Evolutionary conservation across 2,888 invertebrate genomes (phyloP).

Genomic region (Anthrax anthrax): DNA sequence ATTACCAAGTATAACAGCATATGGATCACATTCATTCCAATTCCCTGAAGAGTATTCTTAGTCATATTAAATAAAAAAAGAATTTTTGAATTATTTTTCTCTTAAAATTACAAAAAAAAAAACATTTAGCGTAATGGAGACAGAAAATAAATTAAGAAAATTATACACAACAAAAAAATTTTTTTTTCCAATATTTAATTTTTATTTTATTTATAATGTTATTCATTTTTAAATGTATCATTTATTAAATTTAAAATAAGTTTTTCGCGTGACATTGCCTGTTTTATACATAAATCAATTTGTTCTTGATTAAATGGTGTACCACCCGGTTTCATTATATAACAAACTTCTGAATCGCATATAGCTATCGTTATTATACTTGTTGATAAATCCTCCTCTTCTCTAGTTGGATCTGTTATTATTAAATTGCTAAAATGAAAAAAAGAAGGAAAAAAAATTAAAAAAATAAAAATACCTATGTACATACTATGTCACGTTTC

Average conservation of each 20-base stretch:
- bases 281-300: constrained; percentile 43
- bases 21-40: constrained; percentile 72
- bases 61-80: too few relatives aligned
- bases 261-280: constrained; percentile 43
- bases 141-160: neutral
- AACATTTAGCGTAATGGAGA: too few relatives aligned
- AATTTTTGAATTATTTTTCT: constrained; percentile 4
- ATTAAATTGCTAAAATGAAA: constrained; percentile 44
- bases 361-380: constrained; percentile 51
- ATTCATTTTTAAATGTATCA: constrained; percentile 10
- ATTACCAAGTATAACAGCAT: constrained; percentile 71
- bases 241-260: constrained; percentile 28
- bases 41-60: constrained; percentile 70
- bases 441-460: constrained; percentile 5
- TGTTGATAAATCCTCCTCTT: constrained; percentile 61
- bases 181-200: neutral
- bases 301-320: constrained; percentile 42
- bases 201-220: neutral
- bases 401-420: constrained; percentile 64
- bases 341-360: constrained; percentile 47
- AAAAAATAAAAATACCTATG: neutral
- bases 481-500: too few relatives aligned
- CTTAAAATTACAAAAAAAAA: neutral
- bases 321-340: constrained; percentile 63
- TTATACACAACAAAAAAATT: neutral